Conservation (phyloP, 1,140 invertebrate genomes). For the Bombus soroeensis region DNA sequence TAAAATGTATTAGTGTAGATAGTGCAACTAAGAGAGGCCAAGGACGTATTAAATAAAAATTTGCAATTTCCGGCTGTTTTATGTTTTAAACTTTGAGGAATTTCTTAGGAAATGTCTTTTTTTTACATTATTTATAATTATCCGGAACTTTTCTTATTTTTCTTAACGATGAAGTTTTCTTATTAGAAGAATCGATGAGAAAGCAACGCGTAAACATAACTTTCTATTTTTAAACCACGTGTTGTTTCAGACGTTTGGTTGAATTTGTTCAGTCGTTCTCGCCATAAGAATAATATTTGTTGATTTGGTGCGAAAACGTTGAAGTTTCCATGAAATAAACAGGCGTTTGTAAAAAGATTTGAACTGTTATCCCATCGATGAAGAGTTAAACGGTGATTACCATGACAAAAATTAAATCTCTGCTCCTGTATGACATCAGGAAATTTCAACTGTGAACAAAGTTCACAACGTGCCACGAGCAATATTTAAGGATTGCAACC, state of each 20-base stretch:
- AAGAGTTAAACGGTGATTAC: background rate
- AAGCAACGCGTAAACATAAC: background rate
- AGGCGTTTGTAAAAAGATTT: background rate
- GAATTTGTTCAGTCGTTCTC: background rate
- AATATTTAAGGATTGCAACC: constrained; percentile 15
- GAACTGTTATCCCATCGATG: background rate
- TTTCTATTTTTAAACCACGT: background rate
- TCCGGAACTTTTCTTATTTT: background rate
- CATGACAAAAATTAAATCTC: background rate
- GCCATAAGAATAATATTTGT: background rate
- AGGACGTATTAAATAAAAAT: no score
- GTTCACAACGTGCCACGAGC: constrained; percentile 1
- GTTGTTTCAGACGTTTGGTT: constrained; percentile 1
- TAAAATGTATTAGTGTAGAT: no score
- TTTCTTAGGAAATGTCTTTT: background rate
- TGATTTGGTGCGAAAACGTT: no score
- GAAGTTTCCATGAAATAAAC: background rate
- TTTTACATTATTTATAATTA: background rate
- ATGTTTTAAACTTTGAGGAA: background rate
- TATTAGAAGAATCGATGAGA: background rate
- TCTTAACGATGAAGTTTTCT: background rate
- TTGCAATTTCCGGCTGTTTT: background rate
- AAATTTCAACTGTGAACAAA: background rate
- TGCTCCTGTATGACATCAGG: background rate
- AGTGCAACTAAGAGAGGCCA: no score